Conservation (phyloP, 2,797 vertebrate species). For the Paramormyrops hopkinsi region DNA sequence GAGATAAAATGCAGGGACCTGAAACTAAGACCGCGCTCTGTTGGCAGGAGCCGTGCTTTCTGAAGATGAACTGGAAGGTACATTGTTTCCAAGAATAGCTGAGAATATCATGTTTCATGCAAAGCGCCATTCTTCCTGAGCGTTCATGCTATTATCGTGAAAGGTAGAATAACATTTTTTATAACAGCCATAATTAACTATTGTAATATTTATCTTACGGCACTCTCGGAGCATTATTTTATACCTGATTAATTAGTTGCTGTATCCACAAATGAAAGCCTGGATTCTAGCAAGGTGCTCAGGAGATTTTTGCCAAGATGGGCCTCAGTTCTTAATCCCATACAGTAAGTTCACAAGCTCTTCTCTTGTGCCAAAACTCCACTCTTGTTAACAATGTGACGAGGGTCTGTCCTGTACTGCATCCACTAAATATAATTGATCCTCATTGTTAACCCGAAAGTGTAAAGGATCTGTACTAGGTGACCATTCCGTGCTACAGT, state of each 20-base stretch:
- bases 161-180: constrained; percentile 62
- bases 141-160: constrained; percentile 66
- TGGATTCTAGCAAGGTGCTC: not conserved
- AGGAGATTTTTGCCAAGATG: not conserved
- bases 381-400: constrained; percentile 6
- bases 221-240: not conserved
- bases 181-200: constrained; percentile 14
- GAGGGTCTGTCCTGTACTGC: not conserved
- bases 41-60: constrained; percentile 45
- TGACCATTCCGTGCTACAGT: not conserved
- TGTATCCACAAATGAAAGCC: not conserved
- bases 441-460: not conserved
- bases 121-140: constrained; percentile 57
- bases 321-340: not conserved
- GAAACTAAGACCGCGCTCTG: constrained; percentile 13
- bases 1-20: constrained; percentile 23
- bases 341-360: not conserved
- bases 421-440: not conserved
- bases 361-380: not conserved
- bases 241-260: constrained; percentile 3
- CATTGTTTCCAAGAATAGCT: constrained; percentile 65
- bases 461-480: not conserved
- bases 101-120: constrained; percentile 64
- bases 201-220: constrained; percentile 1
- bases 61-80: constrained; percentile 57